These are phyloP conservation scores for Ciconia boyciana DNA, from an alignment of 2,113 vertebrate species.

Conservation along the genomic window DNA sequence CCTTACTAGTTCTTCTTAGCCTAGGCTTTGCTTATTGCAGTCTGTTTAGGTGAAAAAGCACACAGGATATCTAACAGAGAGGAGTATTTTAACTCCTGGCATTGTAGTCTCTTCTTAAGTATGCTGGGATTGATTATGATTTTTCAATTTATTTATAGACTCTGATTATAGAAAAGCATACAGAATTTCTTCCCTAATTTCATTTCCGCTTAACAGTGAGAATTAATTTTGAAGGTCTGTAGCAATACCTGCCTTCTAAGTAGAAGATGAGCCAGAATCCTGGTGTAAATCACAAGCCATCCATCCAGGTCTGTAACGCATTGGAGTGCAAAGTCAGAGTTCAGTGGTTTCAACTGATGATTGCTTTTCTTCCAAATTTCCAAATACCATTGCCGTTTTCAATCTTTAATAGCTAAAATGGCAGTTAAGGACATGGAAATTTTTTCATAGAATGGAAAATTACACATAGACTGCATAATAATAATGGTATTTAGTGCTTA, in stretches of 20 bases:
- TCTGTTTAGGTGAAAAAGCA: neutral
- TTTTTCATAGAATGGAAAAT: neutral
- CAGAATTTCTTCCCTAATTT: neutral
- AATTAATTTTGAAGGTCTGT: neutral
- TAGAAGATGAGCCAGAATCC: neutral
- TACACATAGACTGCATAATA: neutral
- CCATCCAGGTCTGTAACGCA: neutral
- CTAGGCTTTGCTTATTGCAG: too few species aligned
- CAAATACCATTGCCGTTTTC: neutral
- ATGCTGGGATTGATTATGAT: neutral
- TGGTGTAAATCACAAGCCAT: neutral
- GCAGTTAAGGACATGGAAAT: neutral
- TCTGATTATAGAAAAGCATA: neutral
- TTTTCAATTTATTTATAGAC: neutral
- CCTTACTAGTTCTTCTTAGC: neutral
- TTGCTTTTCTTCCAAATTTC: neutral
- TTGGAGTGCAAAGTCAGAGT: neutral
- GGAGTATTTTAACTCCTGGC: neutral
- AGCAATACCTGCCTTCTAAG: neutral
- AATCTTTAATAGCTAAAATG: neutral
- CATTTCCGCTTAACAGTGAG: neutral
- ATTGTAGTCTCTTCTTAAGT: neutral
- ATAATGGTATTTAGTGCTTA: neutral
- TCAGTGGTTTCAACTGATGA: fast-evolving
- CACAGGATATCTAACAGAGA: neutral